These are phyloP conservation scores for Drosophila glabriapex DNA, from an alignment of 2,888 invertebrate species.

Conservation along the genomic window DNA sequence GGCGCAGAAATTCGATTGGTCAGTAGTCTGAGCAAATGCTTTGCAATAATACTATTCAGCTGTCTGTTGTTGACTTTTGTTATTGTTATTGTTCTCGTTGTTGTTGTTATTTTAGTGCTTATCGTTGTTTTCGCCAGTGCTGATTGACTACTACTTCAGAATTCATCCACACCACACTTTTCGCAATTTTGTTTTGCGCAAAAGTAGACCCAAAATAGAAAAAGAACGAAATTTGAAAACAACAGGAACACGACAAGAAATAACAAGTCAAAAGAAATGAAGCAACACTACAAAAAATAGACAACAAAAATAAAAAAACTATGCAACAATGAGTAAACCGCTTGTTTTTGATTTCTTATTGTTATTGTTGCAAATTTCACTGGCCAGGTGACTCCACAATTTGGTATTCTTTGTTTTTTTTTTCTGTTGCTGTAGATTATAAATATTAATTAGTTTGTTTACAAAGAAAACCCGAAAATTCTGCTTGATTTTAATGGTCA, in stretches of 20 bases:
- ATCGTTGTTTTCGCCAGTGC: conserved; percentile 32
- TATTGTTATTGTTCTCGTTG: conserved; percentile 10
- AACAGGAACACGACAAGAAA: conserved; percentile 10
- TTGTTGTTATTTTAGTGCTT: conserved; percentile 24
- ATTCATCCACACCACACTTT: conserved; percentile 20
- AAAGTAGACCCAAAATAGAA: conserved; percentile 33
- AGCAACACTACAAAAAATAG: conserved; percentile 21
- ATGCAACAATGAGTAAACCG: conserved; percentile 39
- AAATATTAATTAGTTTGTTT: conserved; percentile 77
- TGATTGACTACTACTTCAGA: conserved; percentile 3
- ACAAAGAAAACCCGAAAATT: conserved; percentile 59
- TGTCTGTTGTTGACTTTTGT: conserved; percentile 11
- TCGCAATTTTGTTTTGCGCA: conserved; percentile 53
- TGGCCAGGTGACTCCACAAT: conserved; percentile 42
- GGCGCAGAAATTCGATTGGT: not conserved
- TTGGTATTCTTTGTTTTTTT: conserved; percentile 28
- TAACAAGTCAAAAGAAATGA: conserved; percentile 4
- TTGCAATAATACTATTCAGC: conserved; percentile 11
- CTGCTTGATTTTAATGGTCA: conserved; percentile 47
- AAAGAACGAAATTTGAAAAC: conserved; percentile 16
- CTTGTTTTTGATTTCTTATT: conserved; percentile 34
- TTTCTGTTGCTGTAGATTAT: conserved; percentile 46
- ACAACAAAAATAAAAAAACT: conserved; percentile 40
- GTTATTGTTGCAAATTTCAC: conserved; percentile 29
- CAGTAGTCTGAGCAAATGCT: conserved; percentile 2